Evolutionary conservation across 2,113 vertebrate species (phyloP).

Genomic region (Thalassarche chlororhynchos): DNA sequence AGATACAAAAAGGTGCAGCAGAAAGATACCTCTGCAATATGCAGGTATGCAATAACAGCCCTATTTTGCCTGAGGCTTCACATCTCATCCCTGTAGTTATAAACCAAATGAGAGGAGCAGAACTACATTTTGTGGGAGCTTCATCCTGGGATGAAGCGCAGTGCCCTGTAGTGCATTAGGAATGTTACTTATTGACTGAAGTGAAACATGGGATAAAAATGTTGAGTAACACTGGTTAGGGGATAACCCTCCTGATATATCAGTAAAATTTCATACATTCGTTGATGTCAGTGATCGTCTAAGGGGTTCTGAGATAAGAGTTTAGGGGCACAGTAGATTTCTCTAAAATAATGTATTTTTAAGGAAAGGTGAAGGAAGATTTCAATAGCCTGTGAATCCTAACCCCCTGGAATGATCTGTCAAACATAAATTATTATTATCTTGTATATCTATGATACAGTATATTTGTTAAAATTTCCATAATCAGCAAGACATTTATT

Average conservation of each 20-base stretch:
- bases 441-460: neutral
- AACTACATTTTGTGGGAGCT: neutral
- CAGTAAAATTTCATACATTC: neutral
- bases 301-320: neutral
- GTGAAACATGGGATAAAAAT: neutral
- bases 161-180: neutral
- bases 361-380: neutral
- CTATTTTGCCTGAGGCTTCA: neutral
- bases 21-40: neutral
- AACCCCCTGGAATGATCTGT: neutral
- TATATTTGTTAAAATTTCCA: neutral
- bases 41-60: neutral
- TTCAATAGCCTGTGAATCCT: neutral
- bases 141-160: neutral
- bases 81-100: neutral
- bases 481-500: neutral
- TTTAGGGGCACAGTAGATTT: neutral
- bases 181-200: neutral
- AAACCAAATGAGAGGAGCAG: neutral
- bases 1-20: neutral
- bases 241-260: neutral
- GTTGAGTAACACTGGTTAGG: neutral
- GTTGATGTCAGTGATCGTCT: neutral
- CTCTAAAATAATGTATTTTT: slow-evolving; percentile 19
- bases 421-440: neutral